These are phyloP conservation scores for Pseudorasbora parva DNA, from an alignment of 2,113 vertebrate genomes.

Conservation along the genomic window DNA sequence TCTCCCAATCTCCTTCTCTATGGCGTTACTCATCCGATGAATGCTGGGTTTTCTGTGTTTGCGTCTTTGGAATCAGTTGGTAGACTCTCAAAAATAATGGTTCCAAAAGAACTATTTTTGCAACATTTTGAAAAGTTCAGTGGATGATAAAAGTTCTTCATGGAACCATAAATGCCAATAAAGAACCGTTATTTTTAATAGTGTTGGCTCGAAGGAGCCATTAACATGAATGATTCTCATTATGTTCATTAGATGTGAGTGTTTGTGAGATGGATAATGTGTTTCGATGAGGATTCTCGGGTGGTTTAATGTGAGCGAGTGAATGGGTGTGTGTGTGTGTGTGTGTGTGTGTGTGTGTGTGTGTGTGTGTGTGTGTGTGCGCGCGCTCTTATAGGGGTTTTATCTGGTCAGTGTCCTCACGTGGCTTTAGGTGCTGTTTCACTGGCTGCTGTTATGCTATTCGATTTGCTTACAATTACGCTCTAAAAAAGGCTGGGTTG, in stretches of 20 bases:
- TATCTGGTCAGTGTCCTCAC: slow-evolving; percentile 63
- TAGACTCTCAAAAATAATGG: too few species aligned
- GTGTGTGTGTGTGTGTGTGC: slow-evolving; percentile 47
- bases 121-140: too few species aligned
- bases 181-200: too few species aligned
- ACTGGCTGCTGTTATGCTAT: slow-evolving; percentile 15
- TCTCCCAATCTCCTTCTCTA: not conserved
- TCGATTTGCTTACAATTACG: too few species aligned
- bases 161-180: too few species aligned
- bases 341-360: too few species aligned
- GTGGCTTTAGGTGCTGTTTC: slow-evolving; percentile 46
- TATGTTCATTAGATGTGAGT: slow-evolving; percentile 28
- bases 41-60: slow-evolving; percentile 8
- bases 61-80: not conserved
- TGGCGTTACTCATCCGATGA: slow-evolving; percentile 33
- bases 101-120: too few species aligned
- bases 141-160: too few species aligned
- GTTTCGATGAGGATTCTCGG: not conserved
- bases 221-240: too few species aligned
- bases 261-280: slow-evolving; percentile 31
- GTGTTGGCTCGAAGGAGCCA: too few species aligned
- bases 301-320: not conserved
- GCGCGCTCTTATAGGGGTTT: slow-evolving; percentile 48
- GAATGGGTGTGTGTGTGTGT: slow-evolving; percentile 42
- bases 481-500: too few species aligned